Evolutionary conservation across 2,888 invertebrate species (phyloP).

Genomic region (Pecten maximus): DNA sequence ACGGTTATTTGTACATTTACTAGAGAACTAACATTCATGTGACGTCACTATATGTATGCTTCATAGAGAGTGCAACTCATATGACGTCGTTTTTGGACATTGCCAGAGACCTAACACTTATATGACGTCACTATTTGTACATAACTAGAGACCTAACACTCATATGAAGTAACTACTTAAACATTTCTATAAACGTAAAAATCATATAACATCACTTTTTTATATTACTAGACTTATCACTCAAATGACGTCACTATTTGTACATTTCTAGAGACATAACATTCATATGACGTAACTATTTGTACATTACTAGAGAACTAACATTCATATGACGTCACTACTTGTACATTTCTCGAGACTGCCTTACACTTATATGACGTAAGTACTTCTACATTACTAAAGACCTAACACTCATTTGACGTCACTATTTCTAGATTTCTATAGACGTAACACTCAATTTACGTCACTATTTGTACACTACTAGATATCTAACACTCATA

Average conservation of each 20-base stretch:
- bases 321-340: background rate
- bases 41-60: background rate
- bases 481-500: no score
- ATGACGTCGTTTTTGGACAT: background rate
- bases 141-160: no score
- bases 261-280: no score
- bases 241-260: no score
- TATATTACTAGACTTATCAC: no score
- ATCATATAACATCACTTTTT: no score
- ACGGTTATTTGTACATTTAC: background rate
- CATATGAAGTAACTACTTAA: no score
- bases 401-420: background rate
- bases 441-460: no score
- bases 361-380: background rate
- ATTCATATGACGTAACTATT: background rate
- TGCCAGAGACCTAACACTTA: background rate
- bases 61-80: background rate
- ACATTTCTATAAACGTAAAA: no score
- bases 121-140: background rate
- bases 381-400: background rate
- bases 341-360: background rate
- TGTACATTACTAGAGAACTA: background rate
- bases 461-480: no score
- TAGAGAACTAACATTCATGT: background rate
- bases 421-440: background rate